These are phyloP conservation scores for Hippolais icterina DNA, from an alignment of 2,113 vertebrate genomes.

Conservation along the genomic window DNA sequence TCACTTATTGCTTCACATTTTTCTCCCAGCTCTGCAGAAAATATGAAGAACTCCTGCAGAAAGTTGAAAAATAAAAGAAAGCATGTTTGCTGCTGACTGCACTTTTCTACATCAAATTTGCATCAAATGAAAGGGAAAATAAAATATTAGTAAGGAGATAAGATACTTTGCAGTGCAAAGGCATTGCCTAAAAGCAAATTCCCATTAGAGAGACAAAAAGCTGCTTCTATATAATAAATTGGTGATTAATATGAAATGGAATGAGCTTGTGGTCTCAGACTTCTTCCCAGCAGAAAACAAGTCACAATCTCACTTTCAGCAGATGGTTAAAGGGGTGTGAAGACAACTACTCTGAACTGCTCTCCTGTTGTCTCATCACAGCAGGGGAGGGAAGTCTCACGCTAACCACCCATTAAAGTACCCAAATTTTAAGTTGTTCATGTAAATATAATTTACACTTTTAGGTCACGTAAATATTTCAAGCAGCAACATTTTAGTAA, in stretches of 20 bases:
- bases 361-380: neutral
- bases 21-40: slow-evolving; percentile 65
- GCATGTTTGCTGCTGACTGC: neutral
- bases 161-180: neutral
- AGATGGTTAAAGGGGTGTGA: neutral
- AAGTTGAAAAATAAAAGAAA: slow-evolving; percentile 27
- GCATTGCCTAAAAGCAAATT: neutral
- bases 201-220: neutral
- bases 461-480: neutral
- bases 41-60: slow-evolving; percentile 59
- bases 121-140: slow-evolving; percentile 6
- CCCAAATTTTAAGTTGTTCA: neutral
- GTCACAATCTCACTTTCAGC: neutral
- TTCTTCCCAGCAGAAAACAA: slow-evolving; percentile 11
- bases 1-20: slow-evolving; percentile 76
- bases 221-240: neutral
- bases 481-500: neutral
- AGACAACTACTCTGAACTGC: neutral
- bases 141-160: neutral
- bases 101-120: neutral
- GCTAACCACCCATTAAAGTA: neutral
- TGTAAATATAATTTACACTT: neutral
- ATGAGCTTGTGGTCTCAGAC: neutral
- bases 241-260: neutral
- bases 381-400: neutral